phyloP scores from a whole-genome alignment of 2,113 vertebrate species.

The Perca flavescens region DNA sequence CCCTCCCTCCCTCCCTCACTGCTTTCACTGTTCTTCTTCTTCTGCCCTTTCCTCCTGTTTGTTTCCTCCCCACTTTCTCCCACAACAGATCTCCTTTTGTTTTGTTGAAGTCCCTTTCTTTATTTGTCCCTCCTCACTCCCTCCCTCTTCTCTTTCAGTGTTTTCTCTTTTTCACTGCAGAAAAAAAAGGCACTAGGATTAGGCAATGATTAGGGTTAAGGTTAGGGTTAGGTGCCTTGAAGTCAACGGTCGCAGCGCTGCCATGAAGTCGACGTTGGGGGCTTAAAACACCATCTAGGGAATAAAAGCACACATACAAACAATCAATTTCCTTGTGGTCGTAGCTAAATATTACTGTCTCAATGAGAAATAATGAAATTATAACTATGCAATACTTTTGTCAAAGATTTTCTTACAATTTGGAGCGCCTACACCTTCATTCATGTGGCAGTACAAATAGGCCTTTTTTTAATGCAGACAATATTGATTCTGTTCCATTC shows the following conservation, averaged over 20 bases:
- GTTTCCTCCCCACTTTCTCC: slow-evolving; percentile 6
- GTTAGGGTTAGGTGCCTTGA: too few relatives aligned
- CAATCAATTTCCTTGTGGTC: background rate
- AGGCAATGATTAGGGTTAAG: too few relatives aligned
- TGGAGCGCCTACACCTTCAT: too few relatives aligned
- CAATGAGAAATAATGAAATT: background rate
- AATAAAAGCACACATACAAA: background rate
- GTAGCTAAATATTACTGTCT: background rate
- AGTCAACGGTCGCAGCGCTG: too few relatives aligned
- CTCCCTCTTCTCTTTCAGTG: slow-evolving; percentile 13
- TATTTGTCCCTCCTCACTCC: slow-evolving; percentile 10
- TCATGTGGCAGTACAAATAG: background rate
- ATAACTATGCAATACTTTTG: background rate
- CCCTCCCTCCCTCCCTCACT: background rate
- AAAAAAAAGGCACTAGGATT: background rate
- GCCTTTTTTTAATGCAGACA: background rate
- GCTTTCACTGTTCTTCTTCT: background rate
- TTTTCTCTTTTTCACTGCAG: background rate
- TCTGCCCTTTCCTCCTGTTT: slow-evolving; percentile 8
- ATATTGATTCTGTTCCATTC: background rate
- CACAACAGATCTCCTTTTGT: slow-evolving; percentile 27
- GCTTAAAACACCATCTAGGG: too few relatives aligned
- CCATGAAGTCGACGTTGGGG: too few relatives aligned
- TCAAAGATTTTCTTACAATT: background rate
- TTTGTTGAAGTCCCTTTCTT: slow-evolving; percentile 9